Evolutionary conservation across 2,797 vertebrate genomes (phyloP).

Genomic region (Anniella stebbinsi): DNA sequence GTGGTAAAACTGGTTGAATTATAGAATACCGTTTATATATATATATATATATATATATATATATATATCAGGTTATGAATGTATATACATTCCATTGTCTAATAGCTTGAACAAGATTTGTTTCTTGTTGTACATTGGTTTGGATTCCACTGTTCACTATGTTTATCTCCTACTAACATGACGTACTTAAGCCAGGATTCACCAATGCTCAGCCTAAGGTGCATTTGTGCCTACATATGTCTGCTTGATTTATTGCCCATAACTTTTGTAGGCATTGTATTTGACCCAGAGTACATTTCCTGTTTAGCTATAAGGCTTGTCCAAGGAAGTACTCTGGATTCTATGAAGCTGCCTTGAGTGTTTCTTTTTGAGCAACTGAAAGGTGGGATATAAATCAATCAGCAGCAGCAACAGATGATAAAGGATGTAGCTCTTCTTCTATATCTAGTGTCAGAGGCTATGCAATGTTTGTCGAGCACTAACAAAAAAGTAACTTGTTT

Average conservation of each 20-base stretch:
- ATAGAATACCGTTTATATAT: too few relatives aligned
- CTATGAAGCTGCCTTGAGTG: neutral
- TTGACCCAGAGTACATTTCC: neutral
- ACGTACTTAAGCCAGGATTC: neutral
- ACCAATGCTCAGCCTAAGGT: neutral
- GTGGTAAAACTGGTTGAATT: neutral
- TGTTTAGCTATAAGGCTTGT: neutral
- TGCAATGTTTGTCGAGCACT: neutral
- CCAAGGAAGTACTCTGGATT: neutral
- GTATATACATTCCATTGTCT: neutral
- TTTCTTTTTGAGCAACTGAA: neutral
- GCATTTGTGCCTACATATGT: neutral
- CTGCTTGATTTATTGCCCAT: neutral
- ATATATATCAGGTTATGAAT: too few relatives aligned
- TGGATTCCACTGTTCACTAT: neutral
- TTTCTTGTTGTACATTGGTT: neutral
- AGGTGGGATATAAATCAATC: neutral
- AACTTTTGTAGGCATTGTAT: neutral
- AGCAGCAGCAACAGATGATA: too few relatives aligned
- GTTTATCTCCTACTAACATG: neutral
- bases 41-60: too few relatives aligned
- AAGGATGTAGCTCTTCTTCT: neutral
- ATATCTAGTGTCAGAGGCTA: neutral
- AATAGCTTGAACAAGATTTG: neutral
- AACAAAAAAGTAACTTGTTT: neutral